Percentiles rank a stretch among this genome's conserved stretches.
Conservation (phyloP, 2,888 invertebrate species). For the Odontocerum albicorne region DNA sequence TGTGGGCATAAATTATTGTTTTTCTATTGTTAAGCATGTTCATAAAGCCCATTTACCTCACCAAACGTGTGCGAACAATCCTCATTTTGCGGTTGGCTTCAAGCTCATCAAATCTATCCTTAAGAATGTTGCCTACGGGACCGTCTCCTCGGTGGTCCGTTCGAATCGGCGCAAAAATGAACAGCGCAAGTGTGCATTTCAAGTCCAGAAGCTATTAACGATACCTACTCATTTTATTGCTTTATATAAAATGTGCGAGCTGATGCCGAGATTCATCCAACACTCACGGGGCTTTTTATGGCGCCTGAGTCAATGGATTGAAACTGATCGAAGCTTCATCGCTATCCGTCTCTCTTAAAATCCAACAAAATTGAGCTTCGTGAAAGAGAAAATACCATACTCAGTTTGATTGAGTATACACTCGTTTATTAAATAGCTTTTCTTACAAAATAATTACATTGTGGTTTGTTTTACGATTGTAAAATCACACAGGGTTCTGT, state of each 20-base stretch:
- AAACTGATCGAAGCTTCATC: background rate
- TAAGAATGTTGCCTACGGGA: too few species aligned
- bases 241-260: constrained; percentile 25
- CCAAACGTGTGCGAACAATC: too few species aligned
- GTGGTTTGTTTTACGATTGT: constrained; percentile 29
- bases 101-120: too few species aligned
- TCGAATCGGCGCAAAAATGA: constrained; percentile 5
- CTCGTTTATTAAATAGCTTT: background rate
- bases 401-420: background rate
- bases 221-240: constrained; percentile 16
- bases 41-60: too few species aligned
- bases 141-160: constrained; percentile 8
- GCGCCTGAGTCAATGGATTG: constrained; percentile 21
- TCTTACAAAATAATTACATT: constrained; percentile 29
- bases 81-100: too few species aligned
- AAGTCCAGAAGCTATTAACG: constrained; percentile 27
- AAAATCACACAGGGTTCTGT: constrained; percentile 11
- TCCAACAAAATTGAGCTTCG: too few species aligned
- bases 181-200: constrained; percentile 5
- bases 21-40: too few species aligned
- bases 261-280: background rate
- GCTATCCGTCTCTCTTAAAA: too few species aligned
- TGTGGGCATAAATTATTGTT: too few species aligned
- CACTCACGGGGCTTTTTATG: constrained; percentile 13
- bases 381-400: background rate